Base-by-base conservation (phyloP, 2,113 vertebrate genomes). In the Prochilodus magdalenae region DNA sequence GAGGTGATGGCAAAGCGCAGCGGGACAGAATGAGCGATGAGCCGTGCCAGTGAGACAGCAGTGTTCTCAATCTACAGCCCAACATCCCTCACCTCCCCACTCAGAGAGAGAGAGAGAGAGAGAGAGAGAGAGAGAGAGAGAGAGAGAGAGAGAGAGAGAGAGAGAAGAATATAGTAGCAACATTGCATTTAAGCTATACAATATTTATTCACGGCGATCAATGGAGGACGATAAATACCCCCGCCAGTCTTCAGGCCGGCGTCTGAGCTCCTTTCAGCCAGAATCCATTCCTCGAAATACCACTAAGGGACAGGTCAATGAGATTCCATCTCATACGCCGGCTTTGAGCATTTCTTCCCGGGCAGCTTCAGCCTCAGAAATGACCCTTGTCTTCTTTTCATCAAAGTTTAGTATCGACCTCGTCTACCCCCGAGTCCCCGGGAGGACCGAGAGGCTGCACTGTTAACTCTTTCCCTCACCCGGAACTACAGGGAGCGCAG, bases 11-110 rank as follows among this genome's bases (percentile, higher is more conserved):
- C 73, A 44, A n/a, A 75, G 72, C 65, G 74, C 65, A 71, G 72
- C 44, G 83, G 77, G 77, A 84, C 73, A 77, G 73, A 76, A 55
- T 77, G 83, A 84, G 78, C 26, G 78, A 84, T 84, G 83, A 80
- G 78, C 62, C 14, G 6, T n/a, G 3, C 20, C 62, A 16, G 73
- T 75, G 82, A 74, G 36, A 57, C 36, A 62, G 20, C 63, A 72
- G 29, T 62, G 81, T 70, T 82, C 81, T 77, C 74, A 76, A 77
- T 82, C 73, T 66, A 47, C 63, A 71, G 36, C 65, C 49, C 44
- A 30, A 47, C 69, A 73, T 75, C 66, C 14, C 78, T 80, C 83
- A 55, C 40, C 65, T n/a, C n/a, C 70, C 51, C 13, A 33, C 10
- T 26, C 53, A 55, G 14, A 12, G 26, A 65, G 62, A 29, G 62